These are phyloP conservation scores for Melieria picta DNA, from an alignment of 2,888 invertebrate genomes.

Conservation along the genomic window DNA sequence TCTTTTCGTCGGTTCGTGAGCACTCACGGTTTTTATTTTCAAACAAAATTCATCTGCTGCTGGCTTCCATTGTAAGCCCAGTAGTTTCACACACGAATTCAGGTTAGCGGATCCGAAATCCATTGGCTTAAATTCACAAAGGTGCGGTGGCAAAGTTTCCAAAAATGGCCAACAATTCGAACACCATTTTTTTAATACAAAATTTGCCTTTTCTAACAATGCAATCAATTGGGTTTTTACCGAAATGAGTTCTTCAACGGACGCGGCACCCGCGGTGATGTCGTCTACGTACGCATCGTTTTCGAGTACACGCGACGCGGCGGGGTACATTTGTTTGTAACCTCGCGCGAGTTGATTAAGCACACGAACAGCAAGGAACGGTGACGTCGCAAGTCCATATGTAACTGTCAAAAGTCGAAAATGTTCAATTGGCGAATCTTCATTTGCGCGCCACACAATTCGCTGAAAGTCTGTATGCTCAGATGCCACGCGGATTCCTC, in stretches of 20 bases:
- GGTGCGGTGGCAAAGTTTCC: conserved; percentile 8
- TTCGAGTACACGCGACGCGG: not conserved
- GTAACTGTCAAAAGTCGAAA: not conserved
- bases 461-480: not conserved
- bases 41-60: conserved; percentile 18
- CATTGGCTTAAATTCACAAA: conserved; percentile 28
- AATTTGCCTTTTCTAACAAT: not conserved
- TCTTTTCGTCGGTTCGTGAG: conserved; percentile 11
- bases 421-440: not conserved
- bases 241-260: not conserved
- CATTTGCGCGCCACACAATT: not conserved
- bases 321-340: no score
- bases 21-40: not conserved
- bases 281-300: conserved; percentile 24
- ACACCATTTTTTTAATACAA: conserved; percentile 14
- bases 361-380: conserved; percentile 5
- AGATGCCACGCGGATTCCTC: not conserved
- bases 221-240: conserved; percentile 6
- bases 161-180: conserved; percentile 22
- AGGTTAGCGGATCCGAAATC: not conserved
- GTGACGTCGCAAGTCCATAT: not conserved
- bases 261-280: conserved; percentile 14
- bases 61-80: conserved; percentile 26
- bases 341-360: not conserved
- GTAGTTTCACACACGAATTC: conserved; percentile 5